Conservation (phyloP, 2,113 vertebrate species). For the Climacteris rufus region DNA sequence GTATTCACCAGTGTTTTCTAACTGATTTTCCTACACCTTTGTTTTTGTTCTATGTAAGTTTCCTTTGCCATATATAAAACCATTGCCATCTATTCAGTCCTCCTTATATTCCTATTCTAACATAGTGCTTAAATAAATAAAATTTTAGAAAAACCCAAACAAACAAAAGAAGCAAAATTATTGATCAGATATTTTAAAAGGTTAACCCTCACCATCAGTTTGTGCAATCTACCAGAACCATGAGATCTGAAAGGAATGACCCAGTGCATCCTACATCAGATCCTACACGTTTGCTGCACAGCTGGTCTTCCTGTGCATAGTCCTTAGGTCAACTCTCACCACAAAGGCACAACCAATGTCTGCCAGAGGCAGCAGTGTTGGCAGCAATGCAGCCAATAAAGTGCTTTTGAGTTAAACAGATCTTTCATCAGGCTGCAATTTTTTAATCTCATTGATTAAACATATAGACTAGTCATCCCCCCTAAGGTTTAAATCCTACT, state of each 20-base stretch:
- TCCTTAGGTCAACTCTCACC: not conserved
- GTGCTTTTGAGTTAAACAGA: not conserved
- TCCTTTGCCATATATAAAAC: not conserved
- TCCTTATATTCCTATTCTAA: not conserved
- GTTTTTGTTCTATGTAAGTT: not conserved
- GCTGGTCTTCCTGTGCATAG: not conserved
- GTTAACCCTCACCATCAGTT: not conserved
- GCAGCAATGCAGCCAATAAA: not conserved
- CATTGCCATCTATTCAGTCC: not conserved
- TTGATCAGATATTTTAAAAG: not conserved
- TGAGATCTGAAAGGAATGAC: not conserved
- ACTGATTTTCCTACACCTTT: not conserved
- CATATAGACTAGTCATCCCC: not conserved
- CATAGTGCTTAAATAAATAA: not conserved
- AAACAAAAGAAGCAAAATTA: not conserved
- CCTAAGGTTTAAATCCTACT: not conserved
- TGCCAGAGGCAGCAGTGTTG: not conserved
- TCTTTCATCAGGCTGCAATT: not conserved
- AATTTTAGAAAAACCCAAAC: no score
- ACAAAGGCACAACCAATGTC: not conserved
- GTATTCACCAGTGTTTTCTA: not conserved
- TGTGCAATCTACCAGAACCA: not conserved
- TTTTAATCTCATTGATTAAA: not conserved
- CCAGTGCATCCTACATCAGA: not conserved
- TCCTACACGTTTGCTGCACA: accelerated